Percentiles rank a stretch among this genome's conserved stretches.
These are phyloP conservation scores for Lasioglossum villosulum DNA, from an alignment of 2,888 invertebrate species.

Conservation along the genomic window DNA sequence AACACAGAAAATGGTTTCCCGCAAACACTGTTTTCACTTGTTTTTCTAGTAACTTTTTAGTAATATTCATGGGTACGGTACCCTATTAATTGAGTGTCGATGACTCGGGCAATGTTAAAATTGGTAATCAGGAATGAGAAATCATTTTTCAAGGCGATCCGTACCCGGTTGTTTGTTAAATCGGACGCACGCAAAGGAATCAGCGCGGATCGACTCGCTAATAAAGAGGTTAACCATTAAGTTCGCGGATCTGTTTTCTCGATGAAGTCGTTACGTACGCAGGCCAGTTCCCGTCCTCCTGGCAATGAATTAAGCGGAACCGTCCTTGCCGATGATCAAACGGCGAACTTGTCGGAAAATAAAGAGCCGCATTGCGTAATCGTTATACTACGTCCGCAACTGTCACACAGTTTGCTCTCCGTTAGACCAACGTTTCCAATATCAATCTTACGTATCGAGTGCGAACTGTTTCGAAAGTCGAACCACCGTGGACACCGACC, in stretches of 20 bases:
- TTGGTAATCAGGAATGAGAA: not conserved
- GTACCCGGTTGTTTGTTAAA: constrained; percentile 14
- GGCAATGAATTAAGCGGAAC: constrained; percentile 27
- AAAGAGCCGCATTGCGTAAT: constrained; percentile 32
- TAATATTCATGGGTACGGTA: too few species aligned
- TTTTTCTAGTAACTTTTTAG: too few species aligned
- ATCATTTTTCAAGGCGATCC: constrained; percentile 28
- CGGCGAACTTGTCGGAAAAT: constrained; percentile 47
- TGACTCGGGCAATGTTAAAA: too few species aligned
- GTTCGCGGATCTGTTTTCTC: constrained; percentile 45
- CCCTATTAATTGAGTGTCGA: not conserved
- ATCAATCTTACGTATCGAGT: not conserved
- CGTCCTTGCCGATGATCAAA: constrained; percentile 55
- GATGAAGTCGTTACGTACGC: constrained; percentile 25
- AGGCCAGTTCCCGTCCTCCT: constrained; percentile 11
- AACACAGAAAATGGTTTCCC: too few species aligned
- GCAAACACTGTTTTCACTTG: too few species aligned
- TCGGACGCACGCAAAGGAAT: constrained; percentile 33
- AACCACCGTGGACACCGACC: not conserved
- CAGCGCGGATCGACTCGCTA: constrained; percentile 18
- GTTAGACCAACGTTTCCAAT: not conserved
- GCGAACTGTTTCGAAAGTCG: not conserved
- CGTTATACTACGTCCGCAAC: not conserved
- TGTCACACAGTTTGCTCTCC: not conserved
- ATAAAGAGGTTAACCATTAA: constrained; percentile 54